Evolutionary conservation across 2,888 invertebrate genomes (phyloP).

Genomic region (Pseudoips prasinana): DNA sequence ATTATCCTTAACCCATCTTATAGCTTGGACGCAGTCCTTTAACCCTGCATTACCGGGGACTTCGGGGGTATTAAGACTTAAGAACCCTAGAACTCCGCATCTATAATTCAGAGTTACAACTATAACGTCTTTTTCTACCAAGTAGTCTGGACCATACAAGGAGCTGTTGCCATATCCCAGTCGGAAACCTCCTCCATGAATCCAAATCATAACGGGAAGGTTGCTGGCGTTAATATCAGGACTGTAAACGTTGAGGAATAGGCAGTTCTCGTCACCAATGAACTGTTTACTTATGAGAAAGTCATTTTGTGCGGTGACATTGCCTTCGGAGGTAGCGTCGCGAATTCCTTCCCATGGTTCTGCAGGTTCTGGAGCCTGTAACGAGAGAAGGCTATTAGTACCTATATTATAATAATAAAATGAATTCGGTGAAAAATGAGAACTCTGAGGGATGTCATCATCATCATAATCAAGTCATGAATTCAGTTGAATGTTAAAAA

Average conservation of each 20-base stretch:
- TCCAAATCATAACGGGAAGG: conserved; percentile 81
- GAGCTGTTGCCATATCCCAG: conserved; percentile 76
- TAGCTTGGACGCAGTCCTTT: conserved; percentile 64
- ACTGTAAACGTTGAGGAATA: conserved; percentile 86
- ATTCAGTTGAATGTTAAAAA: too few relatives aligned
- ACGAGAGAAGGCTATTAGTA: conserved; percentile 21
- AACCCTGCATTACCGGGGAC: conserved; percentile 73
- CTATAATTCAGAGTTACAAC: conserved; percentile 82
- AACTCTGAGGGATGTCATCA: too few relatives aligned
- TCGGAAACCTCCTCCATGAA: conserved; percentile 80
- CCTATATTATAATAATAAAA: too few relatives aligned
- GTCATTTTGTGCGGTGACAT: conserved; percentile 82
- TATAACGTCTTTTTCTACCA: conserved; percentile 81
- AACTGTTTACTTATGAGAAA: conserved; percentile 57
- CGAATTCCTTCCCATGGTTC: conserved; percentile 81
- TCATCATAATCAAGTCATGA: too few relatives aligned
- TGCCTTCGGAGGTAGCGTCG: conserved; percentile 83
- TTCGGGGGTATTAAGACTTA: conserved; percentile 67
- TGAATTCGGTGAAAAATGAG: too few relatives aligned
- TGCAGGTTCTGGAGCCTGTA: conserved; percentile 81
- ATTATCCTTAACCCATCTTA: conserved; percentile 68
- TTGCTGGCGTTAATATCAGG: conserved; percentile 77
- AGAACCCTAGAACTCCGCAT: conserved; percentile 68
- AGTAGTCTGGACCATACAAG: conserved; percentile 73
- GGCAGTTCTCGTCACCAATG: conserved; percentile 84